Base-by-base conservation (phyloP, 1,140 invertebrate species). In the Drusus annulatus region DNA sequence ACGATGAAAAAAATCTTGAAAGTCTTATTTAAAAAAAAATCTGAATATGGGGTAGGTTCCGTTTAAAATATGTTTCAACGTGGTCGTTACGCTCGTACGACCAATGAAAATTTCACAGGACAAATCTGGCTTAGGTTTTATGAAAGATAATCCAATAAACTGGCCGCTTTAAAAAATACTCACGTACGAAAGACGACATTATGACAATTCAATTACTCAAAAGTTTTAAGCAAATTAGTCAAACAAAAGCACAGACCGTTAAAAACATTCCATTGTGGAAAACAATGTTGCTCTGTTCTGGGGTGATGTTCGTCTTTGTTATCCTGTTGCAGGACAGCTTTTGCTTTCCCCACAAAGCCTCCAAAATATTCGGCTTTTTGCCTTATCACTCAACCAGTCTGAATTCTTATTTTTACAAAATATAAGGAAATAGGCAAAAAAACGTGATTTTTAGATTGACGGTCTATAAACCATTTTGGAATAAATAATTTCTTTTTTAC, bases 121-220 rank as follows among this genome's bases (percentile, higher is more conserved):
- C 36, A 45, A 45, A 10, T 45, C 19, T 6, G 5, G 54, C 56
- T 60, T 65, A 65, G 62, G 36, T 28, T 31, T 28, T 21, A 8
- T 28, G 28, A 65, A 65, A 65, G 62, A 65, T 65, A 65, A 65
- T 65, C 62, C 62, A 36, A 65, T 65, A 25, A 65, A 15, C 25
- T 36, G 16, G n/a, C 28, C 28, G 62, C 62, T 65, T 65, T 65
- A 0, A 31, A 65, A 65, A 65, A 65, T 65, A 31, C 25, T 65
- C 62, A 65, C 62, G 62, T 65, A 65, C 23, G 62, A 21, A 65
- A 31, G 25, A 65, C 62, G 62, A 31, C 62, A 25, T 65, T 65
- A 65, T 16, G 62, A 65, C 62, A 65, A 65, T 28, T 31, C 62
- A 65, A 65, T 65, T 65, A 31, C 28, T 5, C 62, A 16, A 65